These are phyloP conservation scores for Clinocottus analis DNA, from an alignment of 2,113 vertebrate species.

Conservation along the genomic window DNA sequence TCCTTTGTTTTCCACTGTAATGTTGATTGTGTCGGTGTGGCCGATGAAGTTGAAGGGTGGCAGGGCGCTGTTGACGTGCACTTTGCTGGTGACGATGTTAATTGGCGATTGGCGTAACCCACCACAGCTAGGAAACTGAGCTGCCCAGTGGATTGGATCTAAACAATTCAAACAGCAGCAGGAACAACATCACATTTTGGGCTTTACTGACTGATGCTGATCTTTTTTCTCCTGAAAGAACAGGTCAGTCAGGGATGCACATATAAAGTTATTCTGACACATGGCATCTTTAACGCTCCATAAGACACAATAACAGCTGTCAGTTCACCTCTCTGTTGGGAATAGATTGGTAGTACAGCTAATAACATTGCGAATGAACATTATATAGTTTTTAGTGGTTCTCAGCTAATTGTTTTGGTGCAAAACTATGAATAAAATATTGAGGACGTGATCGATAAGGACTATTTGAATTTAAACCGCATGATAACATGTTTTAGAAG, in stretches of 20 bases:
- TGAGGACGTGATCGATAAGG: neutral
- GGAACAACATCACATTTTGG: neutral
- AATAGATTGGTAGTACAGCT: neutral
- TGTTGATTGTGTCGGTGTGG: slow-evolving; percentile 75
- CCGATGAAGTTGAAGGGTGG: slow-evolving; percentile 82
- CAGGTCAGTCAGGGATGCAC: neutral
- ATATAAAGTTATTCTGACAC: neutral
- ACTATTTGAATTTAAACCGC: neutral
- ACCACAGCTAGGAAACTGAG: slow-evolving; percentile 57
- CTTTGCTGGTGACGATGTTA: slow-evolving; percentile 85
- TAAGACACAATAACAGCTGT: neutral
- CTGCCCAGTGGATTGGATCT: slow-evolving; percentile 85
- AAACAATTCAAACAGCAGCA: slow-evolving; percentile 23
- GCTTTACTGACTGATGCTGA: neutral
- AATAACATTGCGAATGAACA: neutral
- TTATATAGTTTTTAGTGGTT: neutral
- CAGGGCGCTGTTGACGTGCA: slow-evolving; percentile 66
- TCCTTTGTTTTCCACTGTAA: slow-evolving; percentile 84
- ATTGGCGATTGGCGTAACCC: slow-evolving; percentile 87
- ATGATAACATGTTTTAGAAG: neutral
- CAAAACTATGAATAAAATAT: neutral
- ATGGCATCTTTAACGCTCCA: neutral
- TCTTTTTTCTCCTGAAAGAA: neutral
- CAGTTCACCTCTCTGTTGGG: neutral
- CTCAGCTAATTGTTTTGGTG: neutral